Base-by-base conservation (phyloP, 2,888 invertebrate species). In the Eucera pruinosa region DNA sequence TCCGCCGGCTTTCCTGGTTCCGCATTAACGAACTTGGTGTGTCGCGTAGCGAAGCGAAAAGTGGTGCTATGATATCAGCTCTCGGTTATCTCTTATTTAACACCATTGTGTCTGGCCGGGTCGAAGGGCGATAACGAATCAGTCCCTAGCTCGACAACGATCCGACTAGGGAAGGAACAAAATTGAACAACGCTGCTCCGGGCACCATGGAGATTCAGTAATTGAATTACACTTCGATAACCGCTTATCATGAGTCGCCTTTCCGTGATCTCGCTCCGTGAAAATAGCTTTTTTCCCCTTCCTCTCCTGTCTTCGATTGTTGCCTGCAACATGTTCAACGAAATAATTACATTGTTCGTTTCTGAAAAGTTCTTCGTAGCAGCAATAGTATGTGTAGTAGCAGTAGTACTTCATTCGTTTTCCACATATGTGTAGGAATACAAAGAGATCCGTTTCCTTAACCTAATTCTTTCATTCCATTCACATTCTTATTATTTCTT, bases 151-250 rank as follows among this genome's bases (percentile, higher is more conserved):
- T 68, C 57, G 61, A 50, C 77, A 33, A 43, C 70, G 33, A 62
- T 62, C 72, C 48, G 39, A 30, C 43, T 18, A 60, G 78, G 64
- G 72, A 61, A 68, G 78, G 73, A 79, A 79, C 75, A 76, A 86
- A 83, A 81, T 82, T 77, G 82, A 82, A 89, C 90, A 90, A 89
- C 89, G 87, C 78, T 69, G 84, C 86, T 87, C 80, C 76, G 76
- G 83, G 81, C 85, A 86, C 85, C 82, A 84, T 86, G 89, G 89
- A 90, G 90, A 89, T 88, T 88, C 86, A 85, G 89, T 91, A 91
- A 91, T 91, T 91, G 91, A 91, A 91, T 91, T 91, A 91, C 87
- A 88, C 83, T 84, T 87, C 85, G 89, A 90, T 91, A 91, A 90
- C 88, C 86, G 79, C 79, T 85, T 84, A 84, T 84, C 84, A 79